phyloP scores from a whole-genome alignment of 2,888 invertebrate genomes.

The Callimorpha dominula region DNA sequence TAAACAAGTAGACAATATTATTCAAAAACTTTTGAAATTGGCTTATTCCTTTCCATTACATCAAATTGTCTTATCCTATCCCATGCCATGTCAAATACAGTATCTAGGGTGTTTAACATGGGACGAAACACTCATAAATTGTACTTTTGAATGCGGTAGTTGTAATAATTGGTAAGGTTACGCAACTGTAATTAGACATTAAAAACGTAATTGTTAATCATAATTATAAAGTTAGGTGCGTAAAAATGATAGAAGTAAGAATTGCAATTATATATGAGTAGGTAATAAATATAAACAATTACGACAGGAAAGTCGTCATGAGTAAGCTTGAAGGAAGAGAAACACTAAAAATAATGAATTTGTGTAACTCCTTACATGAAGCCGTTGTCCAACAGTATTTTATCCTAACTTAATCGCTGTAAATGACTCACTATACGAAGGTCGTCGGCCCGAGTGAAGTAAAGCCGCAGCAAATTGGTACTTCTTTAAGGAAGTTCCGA shows the following conservation, averaged over 20 bases:
- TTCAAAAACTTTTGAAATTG: no score
- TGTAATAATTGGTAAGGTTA: conserved; percentile 11
- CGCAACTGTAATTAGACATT: not conserved
- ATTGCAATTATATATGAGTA: not conserved
- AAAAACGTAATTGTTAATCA: conserved; percentile 11
- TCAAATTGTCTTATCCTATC: no score
- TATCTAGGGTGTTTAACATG: not conserved
- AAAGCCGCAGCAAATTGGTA: conserved; percentile 65
- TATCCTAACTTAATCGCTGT: conserved; percentile 62
- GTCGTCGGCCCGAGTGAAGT: conserved; percentile 65
- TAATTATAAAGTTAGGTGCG: not conserved
- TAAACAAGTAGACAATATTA: no score
- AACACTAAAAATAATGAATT: conserved; percentile 28
- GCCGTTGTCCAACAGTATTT: conserved; percentile 47
- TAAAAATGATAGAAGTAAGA: not conserved
- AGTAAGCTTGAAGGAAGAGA: not conserved
- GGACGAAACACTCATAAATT: not conserved
- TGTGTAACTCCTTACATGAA: conserved; percentile 36
- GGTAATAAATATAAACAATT: not conserved
- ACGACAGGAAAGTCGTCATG: not conserved
- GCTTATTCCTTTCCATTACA: no score
- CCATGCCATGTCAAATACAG: no score
- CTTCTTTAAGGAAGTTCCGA: conserved; percentile 67
- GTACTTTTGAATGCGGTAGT: not conserved
- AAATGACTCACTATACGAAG: conserved; percentile 66